Base-by-base conservation (phyloP, 1,140 invertebrate species). In the Drosophila melanica region DNA sequence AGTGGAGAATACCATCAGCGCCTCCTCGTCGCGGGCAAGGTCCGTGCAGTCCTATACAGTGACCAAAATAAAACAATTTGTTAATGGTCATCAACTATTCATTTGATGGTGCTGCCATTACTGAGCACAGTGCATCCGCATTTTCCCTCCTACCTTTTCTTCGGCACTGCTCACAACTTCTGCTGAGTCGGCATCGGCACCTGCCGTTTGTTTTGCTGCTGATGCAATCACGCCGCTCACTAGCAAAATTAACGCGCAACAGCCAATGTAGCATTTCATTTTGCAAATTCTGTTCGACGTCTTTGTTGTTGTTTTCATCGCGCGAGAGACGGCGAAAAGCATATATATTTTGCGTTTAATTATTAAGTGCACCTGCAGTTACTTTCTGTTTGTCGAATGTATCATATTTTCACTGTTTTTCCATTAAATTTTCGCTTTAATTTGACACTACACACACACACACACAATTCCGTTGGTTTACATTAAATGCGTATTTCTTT, bases 1-100 rank as follows among this genome's bases (percentile, higher is more conserved):
- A 5, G 98, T 99, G 12, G 97, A 97, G 87, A 99, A 95, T 68
- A 99, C 94, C 58, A 99, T 92, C 51, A 96, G 93, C 69, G 95
- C 93, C 86, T 96, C 94, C 89, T 96, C 95, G 78, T 95, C 94
- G 35, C 94, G 92, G 7, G 95, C 93, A 73, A 96, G 90, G 77
- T 95, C 95, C 20, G 95, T 96, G 89, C 93, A 94, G 75, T 93
- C 93, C 94, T 94, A 65, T 23, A 54, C 41, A 12, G 14, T 18
- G 35, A 69, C 41, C 54, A 50, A 53, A 54, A 42, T 11, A 11
- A 44, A 54, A 37, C 67, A 76, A 82, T 44, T 75, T 41, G 50
- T 68, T 78, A 50, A 69, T 66, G 50, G 18, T 63, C 64, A 66
- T 74, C 63, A 75, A 76, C 73, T 63, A 73, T 81, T 69, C 74